Evolutionary conservation across 2,113 vertebrate genomes (phyloP), one percentile per base, ranked within the genome.

Genomic region (Paratilapia polleni): DNA sequence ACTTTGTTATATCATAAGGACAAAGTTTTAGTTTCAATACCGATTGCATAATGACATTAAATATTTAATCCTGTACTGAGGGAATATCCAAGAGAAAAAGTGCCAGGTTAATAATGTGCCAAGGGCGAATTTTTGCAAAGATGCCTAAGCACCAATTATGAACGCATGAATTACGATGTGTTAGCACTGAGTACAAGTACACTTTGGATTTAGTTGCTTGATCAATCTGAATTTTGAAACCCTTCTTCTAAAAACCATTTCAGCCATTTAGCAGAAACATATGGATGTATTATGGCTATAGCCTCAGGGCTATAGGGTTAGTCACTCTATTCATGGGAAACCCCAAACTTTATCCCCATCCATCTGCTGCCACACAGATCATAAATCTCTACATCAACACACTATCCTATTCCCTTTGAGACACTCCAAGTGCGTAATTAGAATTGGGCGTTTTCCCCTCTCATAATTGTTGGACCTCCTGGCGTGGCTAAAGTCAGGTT

Each of bases 401-500:
- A 47, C 60, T 77, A 81, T 80, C 85, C 34, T 20, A 13, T 87
- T 88, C 78, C 75, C 73, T 83, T 68, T 79, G 66, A 81, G 83
- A 81, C 20, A 61, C 49, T 59, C 77, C 17, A 3, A 77, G 63
- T 4, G 20, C 31, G 82, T 70, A 77, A 88, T 81, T 70, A 83
- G 36, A 62, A 56, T 34, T 74, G 49, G 64, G 34, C 6, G 82
- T 92, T 83, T 89, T 78, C 83, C 83, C 80, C 19, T 59, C 49
- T 62, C n/a, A 14, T 58, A 86, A 90, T 87, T 43, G 8, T 81
- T 41, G 11, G 9, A 85, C 87, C 80, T 83, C 84, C 89, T 73
- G 86, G 56, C 76, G 84, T 14, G 88, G 77, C 22, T 79, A 64
- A 88, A 84, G 82, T 80, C 82, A 79, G 60, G 87, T 93, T 91